Percentiles rank a stretch among this genome's conserved stretches.
Evolutionary conservation across 2,113 vertebrate species (phyloP).

Genomic region (Tonatia bakeri): DNA sequence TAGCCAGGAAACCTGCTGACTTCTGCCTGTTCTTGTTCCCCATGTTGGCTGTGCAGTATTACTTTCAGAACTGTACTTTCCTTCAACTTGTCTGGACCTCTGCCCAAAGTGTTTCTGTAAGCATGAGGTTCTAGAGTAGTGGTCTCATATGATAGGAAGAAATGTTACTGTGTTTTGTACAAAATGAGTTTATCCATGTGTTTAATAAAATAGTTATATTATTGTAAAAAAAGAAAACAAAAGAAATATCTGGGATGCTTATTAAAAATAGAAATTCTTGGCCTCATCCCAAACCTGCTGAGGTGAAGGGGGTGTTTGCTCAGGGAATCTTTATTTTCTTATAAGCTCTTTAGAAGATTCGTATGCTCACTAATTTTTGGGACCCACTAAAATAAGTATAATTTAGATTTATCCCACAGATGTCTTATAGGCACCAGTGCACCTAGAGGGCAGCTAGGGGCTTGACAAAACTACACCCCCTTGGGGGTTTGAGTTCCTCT

Average conservation of each 20-base stretch:
- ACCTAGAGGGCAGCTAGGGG: background rate
- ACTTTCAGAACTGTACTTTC: conserved; percentile 32
- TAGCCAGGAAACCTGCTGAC: background rate
- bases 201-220: conserved; percentile 50
- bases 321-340: background rate
- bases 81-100: background rate
- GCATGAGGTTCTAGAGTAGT: background rate
- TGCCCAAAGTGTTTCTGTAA: background rate
- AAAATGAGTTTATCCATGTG: background rate
- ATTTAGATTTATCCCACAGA: background rate
- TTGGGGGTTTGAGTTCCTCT: background rate
- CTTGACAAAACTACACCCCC: background rate
- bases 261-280: background rate
- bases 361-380: background rate
- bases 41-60: background rate
- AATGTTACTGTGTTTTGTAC: background rate
- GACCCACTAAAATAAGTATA: background rate
- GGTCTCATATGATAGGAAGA: background rate
- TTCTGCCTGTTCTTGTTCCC: background rate
- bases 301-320: background rate
- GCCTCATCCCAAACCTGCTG: background rate
- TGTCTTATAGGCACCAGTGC: background rate
- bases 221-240: background rate
- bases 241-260: background rate
- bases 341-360: background rate